Base-by-base conservation (phyloP, 2,113 vertebrate genomes). In the Xiphorhynchus elegans region DNA sequence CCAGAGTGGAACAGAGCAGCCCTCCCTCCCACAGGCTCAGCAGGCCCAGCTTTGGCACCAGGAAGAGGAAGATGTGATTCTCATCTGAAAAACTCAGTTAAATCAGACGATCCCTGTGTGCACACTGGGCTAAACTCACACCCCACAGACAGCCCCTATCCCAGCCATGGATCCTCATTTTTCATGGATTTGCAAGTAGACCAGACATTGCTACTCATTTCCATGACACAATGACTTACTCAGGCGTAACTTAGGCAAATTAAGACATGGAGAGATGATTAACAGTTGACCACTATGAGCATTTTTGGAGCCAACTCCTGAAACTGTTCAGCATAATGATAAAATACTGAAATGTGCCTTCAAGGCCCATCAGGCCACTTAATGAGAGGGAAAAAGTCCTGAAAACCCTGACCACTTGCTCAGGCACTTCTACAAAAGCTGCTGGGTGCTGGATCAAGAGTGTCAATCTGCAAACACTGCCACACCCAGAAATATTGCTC, bases 401-500 rank as follows among this genome's bases (percentile, higher is more conserved):
- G 20, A 44, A 53, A 80, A 77, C 56, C 42, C 47, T 19, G 52
- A 13, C 56, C 52, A 11, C 35, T 70, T 12, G 10, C 67, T 90
- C 63, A 29, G 66, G 28, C 25, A 17, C 46, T 80, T 49, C 26
- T 0, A 6, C 10, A 52, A 55, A 69, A 83, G 46, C 67, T 63
- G 28, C 23, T 0, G 1, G 46, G 47, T 29, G 31, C 46, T 37
- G 47, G 62, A 46, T 66, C 29, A 29, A 42, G 19, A 31, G 19
- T 0, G 2, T 16, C 40, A 35, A 21, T 17, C 55, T 72, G 33
- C 28, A 11, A 59, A 24, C 2, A 26, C 14, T 0, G 35, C 17
- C 46, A 42, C 6, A 33, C 39, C 10, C 26, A 46, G 66, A 69
- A 77, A 42, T 0, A 19, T 1, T 5, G 24, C 17, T 4, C 49